Evolutionary conservation across 2,113 vertebrate species (phyloP).

Genomic region (Saguinus imperator): DNA sequence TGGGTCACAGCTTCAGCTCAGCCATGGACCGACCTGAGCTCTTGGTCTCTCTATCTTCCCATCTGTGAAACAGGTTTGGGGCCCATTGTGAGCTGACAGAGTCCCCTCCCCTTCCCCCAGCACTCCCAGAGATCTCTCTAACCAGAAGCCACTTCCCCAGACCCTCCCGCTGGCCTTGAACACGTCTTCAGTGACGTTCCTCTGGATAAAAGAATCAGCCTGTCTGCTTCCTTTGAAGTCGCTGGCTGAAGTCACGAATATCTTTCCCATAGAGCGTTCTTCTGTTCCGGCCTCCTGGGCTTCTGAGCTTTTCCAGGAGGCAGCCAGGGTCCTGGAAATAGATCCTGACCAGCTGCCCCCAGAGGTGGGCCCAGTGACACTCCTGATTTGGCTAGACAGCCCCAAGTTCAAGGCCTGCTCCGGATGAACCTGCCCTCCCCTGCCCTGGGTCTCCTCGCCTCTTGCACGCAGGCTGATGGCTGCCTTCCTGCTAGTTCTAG

Average conservation of each 20-base stretch:
- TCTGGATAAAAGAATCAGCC: not conserved
- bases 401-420: not conserved
- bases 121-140: not conserved
- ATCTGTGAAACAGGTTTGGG: not conserved
- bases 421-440: not conserved
- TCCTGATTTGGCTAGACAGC: not conserved
- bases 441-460: not conserved
- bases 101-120: not conserved
- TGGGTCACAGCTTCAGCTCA: not conserved
- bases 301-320: not conserved
- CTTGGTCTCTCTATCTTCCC: accelerated
- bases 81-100: not conserved
- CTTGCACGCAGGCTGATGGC: not conserved
- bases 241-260: not conserved
- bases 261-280: not conserved
- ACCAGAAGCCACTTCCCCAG: not conserved
- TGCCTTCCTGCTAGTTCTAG: not conserved
- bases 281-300: not conserved
- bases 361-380: accelerated
- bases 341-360: not conserved
- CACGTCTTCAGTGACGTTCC: not conserved
- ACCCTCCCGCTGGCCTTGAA: not conserved
- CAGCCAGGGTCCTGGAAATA: not conserved
- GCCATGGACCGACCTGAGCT: accelerated
- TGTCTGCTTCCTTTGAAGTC: not conserved